Evolutionary conservation across 2,113 vertebrate species (phyloP).

Genomic region (Psammodynastes pulverulentus): DNA sequence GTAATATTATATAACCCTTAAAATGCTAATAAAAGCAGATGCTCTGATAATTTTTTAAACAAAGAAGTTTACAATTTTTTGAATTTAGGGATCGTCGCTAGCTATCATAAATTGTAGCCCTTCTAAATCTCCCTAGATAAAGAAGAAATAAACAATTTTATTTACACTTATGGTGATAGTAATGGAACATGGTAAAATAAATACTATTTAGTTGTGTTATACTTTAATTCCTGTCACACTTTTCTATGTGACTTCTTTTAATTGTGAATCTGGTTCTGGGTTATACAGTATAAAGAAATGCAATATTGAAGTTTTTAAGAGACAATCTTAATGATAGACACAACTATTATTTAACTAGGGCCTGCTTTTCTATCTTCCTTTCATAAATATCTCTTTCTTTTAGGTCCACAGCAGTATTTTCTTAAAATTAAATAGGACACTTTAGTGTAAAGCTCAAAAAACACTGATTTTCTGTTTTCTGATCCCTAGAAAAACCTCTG

Average conservation of each 20-base stretch:
- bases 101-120: not conserved
- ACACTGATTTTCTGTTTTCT: slow-evolving; percentile 3
- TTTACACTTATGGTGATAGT: not conserved
- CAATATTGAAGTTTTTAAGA: not conserved
- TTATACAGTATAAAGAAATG: not conserved
- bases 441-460: slow-evolving; percentile 3
- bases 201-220: not conserved
- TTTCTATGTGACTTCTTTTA: not conserved
- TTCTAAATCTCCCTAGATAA: not conserved
- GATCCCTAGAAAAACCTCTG: slow-evolving; percentile 2
- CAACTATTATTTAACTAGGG: not conserved
- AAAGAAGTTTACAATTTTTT: not conserved
- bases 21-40: not conserved
- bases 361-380: slow-evolving; percentile 3
- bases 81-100: not conserved
- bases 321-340: not conserved
- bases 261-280: not conserved
- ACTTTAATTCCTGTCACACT: not conserved
- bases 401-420: not conserved
- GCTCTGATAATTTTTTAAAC: not conserved
- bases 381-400: not conserved
- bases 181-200: not conserved
- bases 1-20: not conserved
- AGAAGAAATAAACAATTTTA: not conserved
- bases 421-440: not conserved